Base-by-base conservation (phyloP, 1,140 invertebrate species). In the Acarapis woodi region DNA sequence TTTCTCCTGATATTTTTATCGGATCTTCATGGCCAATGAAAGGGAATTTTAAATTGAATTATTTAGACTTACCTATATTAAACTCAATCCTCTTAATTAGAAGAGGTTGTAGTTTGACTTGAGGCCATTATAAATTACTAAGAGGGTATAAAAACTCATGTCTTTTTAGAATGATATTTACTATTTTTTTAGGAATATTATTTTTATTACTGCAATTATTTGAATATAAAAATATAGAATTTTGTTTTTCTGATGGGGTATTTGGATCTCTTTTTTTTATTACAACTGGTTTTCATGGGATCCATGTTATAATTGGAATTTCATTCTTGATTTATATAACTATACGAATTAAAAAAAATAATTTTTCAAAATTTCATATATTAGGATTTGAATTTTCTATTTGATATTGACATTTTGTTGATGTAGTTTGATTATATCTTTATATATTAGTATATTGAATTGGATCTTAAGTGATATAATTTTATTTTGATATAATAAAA, bases 321-420 rank as follows among this genome's bases (percentile, higher is more conserved):
- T 57, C 59, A 34, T 71, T 71, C 25, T 52, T 50, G 70, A 53
- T 33, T 45, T 37, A 62, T 32, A 62, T 55, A 51, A 55, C 63
- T 45, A 37, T 61, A 33, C 65, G 66, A 29, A 49, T 61, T 42
- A 46, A 52, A 41, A 51, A 48, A 39, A 49, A 53, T 36, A 62
- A 70, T 46, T 68, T 70, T 50, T 66, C 61, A 32, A 55, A 38
- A 46, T 55, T 40, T 35, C 65, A 71, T 52, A 65, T 70, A 49
- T 65, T 70, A 52, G 62, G 64, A 45, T 70, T 71, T 61, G 66
- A 72, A 62, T 61, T 62, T 38, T 62, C 63, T 38, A 61, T 64
- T 21, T 70, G 67, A 66, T 71, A 71, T 43, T 71, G 67, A 66
- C 67, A 71, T 55, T 71, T 71, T 61, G 63, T 71, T 36, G 66